Percentiles rank a stretch among this genome's conserved stretches.
phyloP scores from a whole-genome alignment of 92 coral and sea anemone genomes.

The Heteractis magnifica region DNA sequence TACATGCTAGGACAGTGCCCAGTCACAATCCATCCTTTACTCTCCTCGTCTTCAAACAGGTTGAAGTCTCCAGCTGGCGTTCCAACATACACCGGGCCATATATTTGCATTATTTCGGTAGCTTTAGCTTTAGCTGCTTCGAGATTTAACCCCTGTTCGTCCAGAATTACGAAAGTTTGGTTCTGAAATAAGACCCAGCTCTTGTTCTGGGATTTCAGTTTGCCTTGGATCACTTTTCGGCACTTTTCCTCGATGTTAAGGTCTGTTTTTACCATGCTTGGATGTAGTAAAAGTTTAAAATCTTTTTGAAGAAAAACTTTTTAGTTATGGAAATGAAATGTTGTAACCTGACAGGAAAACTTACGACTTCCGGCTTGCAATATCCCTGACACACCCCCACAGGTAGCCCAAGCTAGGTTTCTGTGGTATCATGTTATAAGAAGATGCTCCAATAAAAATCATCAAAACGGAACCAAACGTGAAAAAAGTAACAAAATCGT shows the following conservation, averaged over 20 bases:
- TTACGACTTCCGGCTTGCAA: too few relatives aligned
- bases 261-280: slow-evolving; percentile 30
- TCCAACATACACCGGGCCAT: slow-evolving; percentile 63
- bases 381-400: too few relatives aligned
- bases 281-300: not conserved
- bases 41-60: slow-evolving; percentile 34
- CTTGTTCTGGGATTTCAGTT: slow-evolving; percentile 45
- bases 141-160: slow-evolving; percentile 34
- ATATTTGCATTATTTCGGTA: slow-evolving; percentile 49
- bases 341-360: too few relatives aligned
- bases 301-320: not conserved
- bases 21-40: slow-evolving; percentile 59
- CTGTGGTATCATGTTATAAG: too few relatives aligned
- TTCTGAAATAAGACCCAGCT: slow-evolving; percentile 67
- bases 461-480: too few relatives aligned
- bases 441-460: too few relatives aligned
- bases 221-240: slow-evolving; percentile 48
- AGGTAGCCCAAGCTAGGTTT: too few relatives aligned
- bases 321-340: too few relatives aligned
- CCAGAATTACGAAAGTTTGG: slow-evolving; percentile 63
- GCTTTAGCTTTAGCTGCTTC: slow-evolving; percentile 52
- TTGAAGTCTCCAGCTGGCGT: slow-evolving; percentile 61
- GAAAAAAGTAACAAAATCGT: too few relatives aligned
- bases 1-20: slow-evolving; percentile 50
- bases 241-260: slow-evolving; percentile 34